Evolutionary conservation across 1,140 invertebrate species (phyloP).

Genomic region (Panagrolaimus sp.): DNA sequence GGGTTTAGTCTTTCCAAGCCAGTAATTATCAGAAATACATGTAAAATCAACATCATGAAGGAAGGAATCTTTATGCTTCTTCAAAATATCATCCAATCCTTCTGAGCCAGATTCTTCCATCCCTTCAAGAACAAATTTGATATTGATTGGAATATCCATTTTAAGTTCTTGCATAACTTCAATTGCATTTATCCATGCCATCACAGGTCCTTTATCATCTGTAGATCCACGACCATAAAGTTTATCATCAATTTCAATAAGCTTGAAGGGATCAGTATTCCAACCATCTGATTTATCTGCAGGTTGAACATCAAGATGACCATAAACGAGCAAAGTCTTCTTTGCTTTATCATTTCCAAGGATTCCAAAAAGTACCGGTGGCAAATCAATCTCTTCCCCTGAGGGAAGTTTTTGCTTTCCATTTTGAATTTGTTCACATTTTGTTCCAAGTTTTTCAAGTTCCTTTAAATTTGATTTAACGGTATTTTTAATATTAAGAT

Average conservation of each 20-base stretch:
- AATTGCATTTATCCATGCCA: slow-evolving; percentile 88
- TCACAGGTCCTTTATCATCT: slow-evolving; percentile 77
- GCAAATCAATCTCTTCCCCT: slow-evolving; percentile 72
- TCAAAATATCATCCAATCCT: slow-evolving; percentile 81
- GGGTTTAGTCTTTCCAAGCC: slow-evolving; percentile 89
- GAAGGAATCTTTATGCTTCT: slow-evolving; percentile 72
- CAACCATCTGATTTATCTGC: slow-evolving; percentile 60
- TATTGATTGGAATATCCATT: slow-evolving; percentile 75
- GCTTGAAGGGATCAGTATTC: slow-evolving; percentile 82
- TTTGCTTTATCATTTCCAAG: slow-evolving; percentile 74
- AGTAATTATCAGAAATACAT: slow-evolving; percentile 97
- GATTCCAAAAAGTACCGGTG: slow-evolving; percentile 77
- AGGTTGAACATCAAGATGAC: slow-evolving; percentile 95
- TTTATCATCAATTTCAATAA: slow-evolving; percentile 81
- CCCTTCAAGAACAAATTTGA: slow-evolving; percentile 93
- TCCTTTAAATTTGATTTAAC: slow-evolving; percentile 59
- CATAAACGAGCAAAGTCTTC: slow-evolving; percentile 86
- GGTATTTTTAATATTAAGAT: slow-evolving; percentile 7
- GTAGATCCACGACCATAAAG: slow-evolving; percentile 83
- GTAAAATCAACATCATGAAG: slow-evolving; percentile 76
- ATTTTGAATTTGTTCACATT: slow-evolving; percentile 72
- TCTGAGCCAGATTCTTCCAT: slow-evolving; percentile 97
- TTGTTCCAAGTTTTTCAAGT: slow-evolving; percentile 72
- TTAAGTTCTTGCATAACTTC: slow-evolving; percentile 75
- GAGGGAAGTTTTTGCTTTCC: slow-evolving; percentile 73